These are phyloP conservation scores for Pseudopleuronectes americanus DNA, from an alignment of 2,797 vertebrate genomes.

Conservation along the genomic window DNA sequence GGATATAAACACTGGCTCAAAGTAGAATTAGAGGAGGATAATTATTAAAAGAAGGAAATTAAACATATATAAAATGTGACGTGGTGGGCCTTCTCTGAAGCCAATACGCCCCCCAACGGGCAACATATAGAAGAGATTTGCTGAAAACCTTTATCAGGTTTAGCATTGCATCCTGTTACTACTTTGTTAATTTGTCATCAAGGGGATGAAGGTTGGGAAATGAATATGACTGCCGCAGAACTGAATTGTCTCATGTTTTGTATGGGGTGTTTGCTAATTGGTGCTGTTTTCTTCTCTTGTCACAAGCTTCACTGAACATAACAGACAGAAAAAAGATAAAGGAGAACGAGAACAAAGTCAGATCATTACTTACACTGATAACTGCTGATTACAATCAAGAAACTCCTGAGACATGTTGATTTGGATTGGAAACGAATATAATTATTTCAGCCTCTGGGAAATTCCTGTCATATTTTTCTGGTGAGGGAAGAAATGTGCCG, in stretches of 20 bases:
- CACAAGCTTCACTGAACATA: neutral
- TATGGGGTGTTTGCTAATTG: neutral
- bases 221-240: neutral
- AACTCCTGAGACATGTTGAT: neutral
- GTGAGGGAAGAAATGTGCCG: too few relatives aligned
- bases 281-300: neutral
- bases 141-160: neutral
- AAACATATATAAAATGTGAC: neutral
- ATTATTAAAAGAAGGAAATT: neutral
- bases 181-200: neutral
- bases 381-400: conserved; percentile 9
- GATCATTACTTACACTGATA: neutral
- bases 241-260: too few relatives aligned
- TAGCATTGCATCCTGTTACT: neutral
- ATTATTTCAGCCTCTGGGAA: too few relatives aligned
- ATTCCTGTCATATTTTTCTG: too few relatives aligned
- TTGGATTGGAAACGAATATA: too few relatives aligned
- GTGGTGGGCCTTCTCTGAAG: neutral
- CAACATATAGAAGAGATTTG: neutral
- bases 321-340: neutral
- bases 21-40: neutral
- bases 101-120: neutral
- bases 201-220: neutral
- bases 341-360: too few relatives aligned
- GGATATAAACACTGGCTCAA: neutral